Percentiles rank a stretch among this genome's conserved stretches.
phyloP scores from a whole-genome alignment of 2,797 vertebrate genomes.

The Hyperoplus immaculatus region DNA sequence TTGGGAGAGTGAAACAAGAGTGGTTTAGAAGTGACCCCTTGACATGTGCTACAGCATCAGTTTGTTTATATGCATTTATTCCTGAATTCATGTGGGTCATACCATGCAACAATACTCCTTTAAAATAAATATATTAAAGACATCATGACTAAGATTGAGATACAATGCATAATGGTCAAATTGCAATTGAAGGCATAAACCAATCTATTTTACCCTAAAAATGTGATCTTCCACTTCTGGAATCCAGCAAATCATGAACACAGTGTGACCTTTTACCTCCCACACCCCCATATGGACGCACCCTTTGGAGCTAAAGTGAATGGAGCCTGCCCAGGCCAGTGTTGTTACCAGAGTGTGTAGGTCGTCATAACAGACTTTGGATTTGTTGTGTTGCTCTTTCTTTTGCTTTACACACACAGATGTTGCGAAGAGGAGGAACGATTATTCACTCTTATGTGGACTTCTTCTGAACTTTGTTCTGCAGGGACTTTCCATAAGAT shows the following conservation, averaged over 20 bases:
- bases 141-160: neutral
- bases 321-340: neutral
- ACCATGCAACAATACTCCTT: neutral
- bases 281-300: slow-evolving; percentile 32
- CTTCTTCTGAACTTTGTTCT: slow-evolving; percentile 32
- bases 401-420: slow-evolving; percentile 28
- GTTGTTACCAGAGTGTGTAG: neutral
- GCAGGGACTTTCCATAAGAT: slow-evolving; percentile 34
- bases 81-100: neutral
- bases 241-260: slow-evolving; percentile 19
- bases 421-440: slow-evolving; percentile 55
- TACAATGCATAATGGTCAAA: neutral
- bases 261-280: slow-evolving; percentile 30
- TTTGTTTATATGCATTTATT: neutral
- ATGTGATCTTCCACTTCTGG: neutral
- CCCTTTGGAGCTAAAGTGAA: slow-evolving; percentile 16
- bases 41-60: slow-evolving; percentile 26
- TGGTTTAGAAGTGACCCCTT: slow-evolving; percentile 36
- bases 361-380: slow-evolving; percentile 37
- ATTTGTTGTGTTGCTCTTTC: slow-evolving; percentile 35
- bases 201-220: neutral
- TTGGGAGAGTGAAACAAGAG: slow-evolving; percentile 41
- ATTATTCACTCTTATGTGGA: slow-evolving; percentile 29
- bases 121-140: neutral
- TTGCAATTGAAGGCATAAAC: neutral